Percentiles rank a stretch among this genome's conserved stretches.
Evolutionary conservation across 1,140 invertebrate species (phyloP).

Genomic region (Asbolus verrucosus): DNA sequence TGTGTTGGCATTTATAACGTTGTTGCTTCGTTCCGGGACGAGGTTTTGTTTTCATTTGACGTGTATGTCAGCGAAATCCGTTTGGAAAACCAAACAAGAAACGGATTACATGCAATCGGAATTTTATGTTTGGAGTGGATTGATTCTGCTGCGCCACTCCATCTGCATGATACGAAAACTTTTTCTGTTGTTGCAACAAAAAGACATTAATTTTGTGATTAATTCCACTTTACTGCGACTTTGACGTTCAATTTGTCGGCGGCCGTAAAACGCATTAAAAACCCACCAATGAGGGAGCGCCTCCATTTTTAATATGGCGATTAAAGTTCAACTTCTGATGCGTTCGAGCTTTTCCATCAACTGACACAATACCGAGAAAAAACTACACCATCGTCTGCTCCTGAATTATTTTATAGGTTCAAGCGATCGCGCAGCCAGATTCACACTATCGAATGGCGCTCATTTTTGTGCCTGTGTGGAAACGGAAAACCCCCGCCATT

Average conservation of each 20-base stretch:
- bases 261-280: constrained; percentile 6
- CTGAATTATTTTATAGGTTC: neutral
- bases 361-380: neutral
- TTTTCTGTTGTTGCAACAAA: constrained; percentile 10
- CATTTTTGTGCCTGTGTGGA: neutral
- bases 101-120: constrained; percentile 35
- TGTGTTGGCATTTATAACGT: constrained; percentile 35
- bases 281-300: neutral
- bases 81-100: constrained; percentile 36
- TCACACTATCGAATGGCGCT: too few relatives aligned
- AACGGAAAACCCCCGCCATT: too few relatives aligned
- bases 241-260: constrained; percentile 4
- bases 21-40: constrained; percentile 13
- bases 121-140: constrained; percentile 32
- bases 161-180: constrained; percentile 19
- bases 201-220: constrained; percentile 20
- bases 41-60: constrained; percentile 29
- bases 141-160: constrained; percentile 21
- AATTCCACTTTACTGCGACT: constrained; percentile 5
- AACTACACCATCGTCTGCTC: too few relatives aligned
- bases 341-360: neutral
- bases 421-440: too few relatives aligned
- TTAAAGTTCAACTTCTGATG: neutral
- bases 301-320: too few relatives aligned
- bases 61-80: constrained; percentile 30